Evolutionary conservation across 2,888 invertebrate species (phyloP).

Genomic region (Pammene aurita): DNA sequence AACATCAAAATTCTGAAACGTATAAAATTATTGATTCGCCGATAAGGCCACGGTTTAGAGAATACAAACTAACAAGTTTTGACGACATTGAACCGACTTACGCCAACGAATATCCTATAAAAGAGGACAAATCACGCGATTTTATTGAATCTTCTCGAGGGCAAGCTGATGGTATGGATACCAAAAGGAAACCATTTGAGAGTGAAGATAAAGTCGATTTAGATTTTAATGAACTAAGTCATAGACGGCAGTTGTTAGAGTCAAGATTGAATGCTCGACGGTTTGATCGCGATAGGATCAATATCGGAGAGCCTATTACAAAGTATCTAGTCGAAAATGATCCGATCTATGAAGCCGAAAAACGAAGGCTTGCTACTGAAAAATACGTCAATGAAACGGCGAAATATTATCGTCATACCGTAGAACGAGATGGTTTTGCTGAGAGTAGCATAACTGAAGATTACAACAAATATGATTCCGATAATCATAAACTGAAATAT

Average conservation of each 20-base stretch:
- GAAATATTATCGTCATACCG: conserved; percentile 81
- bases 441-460: conserved; percentile 81
- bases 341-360: conserved; percentile 74
- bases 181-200: conserved; percentile 80
- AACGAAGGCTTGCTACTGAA: conserved; percentile 78
- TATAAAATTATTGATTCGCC: conserved; percentile 83
- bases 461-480: conserved; percentile 77
- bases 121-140: conserved; percentile 60
- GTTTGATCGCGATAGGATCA: conserved; percentile 66
- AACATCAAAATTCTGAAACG: conserved; percentile 68
- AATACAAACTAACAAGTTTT: conserved; percentile 81
- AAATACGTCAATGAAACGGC: conserved; percentile 83
- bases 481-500: conserved; percentile 73
- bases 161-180: conserved; percentile 86
- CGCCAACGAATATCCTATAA: conserved; percentile 68
- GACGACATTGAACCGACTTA: conserved; percentile 80
- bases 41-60: conserved; percentile 85
- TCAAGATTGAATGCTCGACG: conserved; percentile 88
- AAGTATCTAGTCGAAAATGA: conserved; percentile 77
- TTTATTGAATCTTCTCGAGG: conserved; percentile 81
- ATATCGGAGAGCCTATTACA: conserved; percentile 70
- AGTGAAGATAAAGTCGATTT: conserved; percentile 68
- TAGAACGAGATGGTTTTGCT: conserved; percentile 81
- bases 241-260: conserved; percentile 88
- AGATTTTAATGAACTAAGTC: conserved; percentile 86